Evolutionary conservation across 2,797 vertebrate genomes (phyloP).

Genomic region (Pipistrellus nathusii): DNA sequence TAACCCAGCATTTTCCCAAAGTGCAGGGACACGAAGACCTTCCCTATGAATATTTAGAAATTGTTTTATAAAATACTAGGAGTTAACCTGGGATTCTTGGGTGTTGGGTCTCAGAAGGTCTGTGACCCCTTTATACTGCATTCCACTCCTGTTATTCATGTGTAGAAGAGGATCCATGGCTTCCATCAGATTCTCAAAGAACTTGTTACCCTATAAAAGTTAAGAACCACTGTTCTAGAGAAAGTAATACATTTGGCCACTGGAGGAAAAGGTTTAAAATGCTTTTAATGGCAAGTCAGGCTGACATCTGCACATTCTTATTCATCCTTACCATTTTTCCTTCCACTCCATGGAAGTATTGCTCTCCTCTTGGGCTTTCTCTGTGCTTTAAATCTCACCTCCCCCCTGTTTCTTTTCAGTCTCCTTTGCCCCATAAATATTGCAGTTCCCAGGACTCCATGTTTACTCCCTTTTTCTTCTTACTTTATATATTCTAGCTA

Average conservation of each 20-base stretch:
- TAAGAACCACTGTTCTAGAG: slow-evolving; percentile 37
- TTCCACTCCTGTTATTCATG: neutral
- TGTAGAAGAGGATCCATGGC: neutral
- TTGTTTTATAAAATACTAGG: neutral
- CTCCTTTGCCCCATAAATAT: slow-evolving; percentile 47
- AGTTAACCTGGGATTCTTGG: neutral
- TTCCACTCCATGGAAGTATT: neutral
- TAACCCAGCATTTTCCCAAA: neutral
- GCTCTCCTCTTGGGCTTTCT: slow-evolving; percentile 7
- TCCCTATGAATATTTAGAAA: neutral
- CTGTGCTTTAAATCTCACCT: slow-evolving; percentile 42
- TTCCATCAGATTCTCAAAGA: slow-evolving; percentile 35
- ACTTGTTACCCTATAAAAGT: neutral
- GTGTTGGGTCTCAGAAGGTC: neutral
- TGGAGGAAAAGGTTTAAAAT: neutral
- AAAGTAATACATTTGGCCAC: neutral
- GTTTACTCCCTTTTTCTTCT: slow-evolving; percentile 8
- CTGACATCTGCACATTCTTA: neutral
- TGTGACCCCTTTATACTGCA: neutral
- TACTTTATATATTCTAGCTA: slow-evolving; percentile 39
- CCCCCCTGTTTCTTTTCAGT: slow-evolving; percentile 42
- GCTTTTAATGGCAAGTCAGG: neutral
- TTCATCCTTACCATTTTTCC: neutral
- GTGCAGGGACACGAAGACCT: neutral
- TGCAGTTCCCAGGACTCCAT: neutral